Evolutionary conservation across 1,140 invertebrate species (phyloP).

Genomic region (Drosophila dunni): DNA sequence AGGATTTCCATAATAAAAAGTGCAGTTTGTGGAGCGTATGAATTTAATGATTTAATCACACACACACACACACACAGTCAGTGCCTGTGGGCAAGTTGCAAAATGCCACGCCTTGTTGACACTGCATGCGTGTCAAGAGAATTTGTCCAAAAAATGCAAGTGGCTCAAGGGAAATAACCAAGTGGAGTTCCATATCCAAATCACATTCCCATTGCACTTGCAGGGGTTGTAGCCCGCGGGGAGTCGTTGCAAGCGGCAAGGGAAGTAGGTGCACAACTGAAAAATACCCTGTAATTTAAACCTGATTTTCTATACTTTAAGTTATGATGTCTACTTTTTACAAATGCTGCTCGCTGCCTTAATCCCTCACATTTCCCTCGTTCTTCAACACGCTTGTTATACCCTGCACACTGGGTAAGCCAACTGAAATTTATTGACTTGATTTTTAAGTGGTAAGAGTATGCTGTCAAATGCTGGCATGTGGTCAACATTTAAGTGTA

Average conservation of each 20-base stretch:
- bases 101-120: slow-evolving; percentile 71
- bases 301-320: no score
- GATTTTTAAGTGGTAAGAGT: not conserved
- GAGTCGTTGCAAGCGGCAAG: slow-evolving; percentile 43
- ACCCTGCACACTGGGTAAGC: no score
- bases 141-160: slow-evolving; percentile 81
- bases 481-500: slow-evolving; percentile 83
- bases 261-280: not conserved
- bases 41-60: slow-evolving; percentile 83
- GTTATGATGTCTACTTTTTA: no score
- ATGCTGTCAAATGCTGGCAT: slow-evolving; percentile 75
- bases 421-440: slow-evolving; percentile 17
- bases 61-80: slow-evolving; percentile 9
- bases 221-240: slow-evolving; percentile 17
- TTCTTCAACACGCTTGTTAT: no score
- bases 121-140: slow-evolving; percentile 77
- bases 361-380: no score
- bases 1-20: slow-evolving; percentile 67
- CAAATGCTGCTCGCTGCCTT: no score
- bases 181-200: slow-evolving; percentile 49
- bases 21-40: slow-evolving; percentile 76
- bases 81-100: slow-evolving; percentile 26
- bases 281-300: no score
- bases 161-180: slow-evolving; percentile 72
- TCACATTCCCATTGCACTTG: not conserved